Conservation (phyloP, 1,140 invertebrate species). For the Trinorchestia longiramus region DNA sequence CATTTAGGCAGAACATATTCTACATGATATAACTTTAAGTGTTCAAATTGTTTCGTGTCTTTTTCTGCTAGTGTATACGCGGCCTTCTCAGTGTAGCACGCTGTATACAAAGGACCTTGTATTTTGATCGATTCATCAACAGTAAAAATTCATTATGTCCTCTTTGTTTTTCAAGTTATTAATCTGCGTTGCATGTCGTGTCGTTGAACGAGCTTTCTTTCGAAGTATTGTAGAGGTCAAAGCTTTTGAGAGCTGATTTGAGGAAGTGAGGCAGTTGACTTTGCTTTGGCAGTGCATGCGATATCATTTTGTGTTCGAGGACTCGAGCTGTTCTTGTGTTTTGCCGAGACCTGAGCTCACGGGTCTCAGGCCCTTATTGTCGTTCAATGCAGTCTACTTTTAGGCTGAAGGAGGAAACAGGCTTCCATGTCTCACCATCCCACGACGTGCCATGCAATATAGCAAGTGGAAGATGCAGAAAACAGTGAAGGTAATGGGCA, state of each 20-base stretch:
- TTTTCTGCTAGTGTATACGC: no score
- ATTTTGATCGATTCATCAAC: background rate
- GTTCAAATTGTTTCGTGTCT: no score
- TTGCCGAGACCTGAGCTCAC: background rate
- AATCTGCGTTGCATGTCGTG: background rate
- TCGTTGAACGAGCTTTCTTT: no score
- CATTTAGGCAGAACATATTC: no score
- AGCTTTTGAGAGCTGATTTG: no score
- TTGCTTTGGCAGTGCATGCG: background rate
- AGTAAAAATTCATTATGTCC: background rate
- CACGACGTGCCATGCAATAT: background rate
- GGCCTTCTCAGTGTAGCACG: no score
- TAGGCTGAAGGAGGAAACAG: background rate
- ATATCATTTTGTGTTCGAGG: background rate
- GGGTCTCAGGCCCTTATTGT: background rate
- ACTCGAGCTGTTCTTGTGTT: background rate
- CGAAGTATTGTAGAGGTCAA: no score
- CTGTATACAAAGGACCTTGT: no score
- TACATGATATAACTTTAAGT: no score
- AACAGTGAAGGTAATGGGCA: background rate
- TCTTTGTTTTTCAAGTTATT: background rate
- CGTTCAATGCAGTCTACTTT: background rate
- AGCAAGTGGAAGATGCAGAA: background rate
- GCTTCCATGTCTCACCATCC: background rate
- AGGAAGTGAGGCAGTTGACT: background rate